These are phyloP conservation scores for Plebejus anna DNA, from an alignment of 2,888 invertebrate species.

Conservation along the genomic window DNA sequence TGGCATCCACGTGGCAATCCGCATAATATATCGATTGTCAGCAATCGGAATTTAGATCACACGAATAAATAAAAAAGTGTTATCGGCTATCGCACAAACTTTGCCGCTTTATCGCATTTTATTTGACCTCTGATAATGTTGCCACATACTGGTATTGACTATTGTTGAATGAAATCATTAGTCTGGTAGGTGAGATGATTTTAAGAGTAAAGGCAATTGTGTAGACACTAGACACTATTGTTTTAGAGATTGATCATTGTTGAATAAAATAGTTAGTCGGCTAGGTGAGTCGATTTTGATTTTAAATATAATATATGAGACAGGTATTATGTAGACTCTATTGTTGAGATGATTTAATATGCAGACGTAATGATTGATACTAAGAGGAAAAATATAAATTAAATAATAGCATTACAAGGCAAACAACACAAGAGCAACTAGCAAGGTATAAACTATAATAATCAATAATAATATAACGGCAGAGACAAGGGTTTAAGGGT, in stretches of 20 bases:
- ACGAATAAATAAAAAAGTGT: constrained; percentile 39
- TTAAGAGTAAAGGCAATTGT: background rate
- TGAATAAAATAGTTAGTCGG: background rate
- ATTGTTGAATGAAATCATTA: background rate
- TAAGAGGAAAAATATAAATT: background rate
- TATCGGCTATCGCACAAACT: constrained; percentile 38
- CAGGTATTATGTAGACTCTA: background rate
- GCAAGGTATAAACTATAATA: background rate
- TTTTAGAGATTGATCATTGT: background rate
- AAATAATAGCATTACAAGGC: background rate
- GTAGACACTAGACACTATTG: background rate
- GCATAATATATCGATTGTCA: constrained; percentile 48
- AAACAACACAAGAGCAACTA: background rate
- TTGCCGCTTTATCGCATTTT: constrained; percentile 46
- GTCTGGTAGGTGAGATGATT: background rate
- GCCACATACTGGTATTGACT: constrained; percentile 8
- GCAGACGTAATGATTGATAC: background rate
- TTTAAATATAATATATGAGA: background rate
- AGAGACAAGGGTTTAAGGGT: no score
- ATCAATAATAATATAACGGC: background rate
- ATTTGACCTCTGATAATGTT: constrained; percentile 41
- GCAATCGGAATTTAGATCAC: constrained; percentile 54
- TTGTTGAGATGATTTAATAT: background rate
- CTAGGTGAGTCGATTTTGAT: background rate
- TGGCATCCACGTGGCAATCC: constrained; percentile 68